Conservation (phyloP, 2,888 invertebrate species). For the Siphlonurus alternatus region DNA sequence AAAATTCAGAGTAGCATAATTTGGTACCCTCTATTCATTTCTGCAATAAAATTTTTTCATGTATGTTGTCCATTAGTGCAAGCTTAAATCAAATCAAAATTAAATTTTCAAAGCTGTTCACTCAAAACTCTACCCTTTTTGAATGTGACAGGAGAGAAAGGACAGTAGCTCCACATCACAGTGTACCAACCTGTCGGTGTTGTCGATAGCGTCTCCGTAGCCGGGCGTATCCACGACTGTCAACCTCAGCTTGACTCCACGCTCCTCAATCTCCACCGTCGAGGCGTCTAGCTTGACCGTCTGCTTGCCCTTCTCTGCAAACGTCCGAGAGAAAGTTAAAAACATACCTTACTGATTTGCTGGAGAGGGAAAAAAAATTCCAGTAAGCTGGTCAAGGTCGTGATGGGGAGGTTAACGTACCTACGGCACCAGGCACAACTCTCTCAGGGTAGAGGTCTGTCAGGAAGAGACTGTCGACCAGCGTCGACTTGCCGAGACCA, state of each 20-base stretch:
- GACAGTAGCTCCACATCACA: no score
- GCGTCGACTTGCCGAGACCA: slow-evolving; percentile 87
- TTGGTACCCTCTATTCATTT: no score
- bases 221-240: slow-evolving; percentile 95
- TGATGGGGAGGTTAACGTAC: slow-evolving; percentile 42
- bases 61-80: no score
- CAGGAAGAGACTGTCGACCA: slow-evolving; percentile 86
- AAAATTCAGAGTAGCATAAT: no score
- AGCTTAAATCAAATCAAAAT: no score
- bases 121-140: no score
- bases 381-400: not conserved
- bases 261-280: slow-evolving; percentile 90
- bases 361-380: not conserved
- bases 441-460: slow-evolving; percentile 91
- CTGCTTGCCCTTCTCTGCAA: slow-evolving; percentile 82
- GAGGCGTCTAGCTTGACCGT: slow-evolving; percentile 90
- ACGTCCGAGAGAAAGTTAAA: no score
- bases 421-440: slow-evolving; percentile 70
- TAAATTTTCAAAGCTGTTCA: no score
- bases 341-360: not conserved
- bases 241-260: slow-evolving; percentile 80
- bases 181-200: slow-evolving; percentile 47
- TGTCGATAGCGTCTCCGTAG: slow-evolving; percentile 89
- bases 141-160: no score
- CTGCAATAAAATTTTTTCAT: no score